These are phyloP conservation scores for Litoditis marina DNA, from an alignment of 2,888 invertebrate species.

Conservation along the genomic window DNA sequence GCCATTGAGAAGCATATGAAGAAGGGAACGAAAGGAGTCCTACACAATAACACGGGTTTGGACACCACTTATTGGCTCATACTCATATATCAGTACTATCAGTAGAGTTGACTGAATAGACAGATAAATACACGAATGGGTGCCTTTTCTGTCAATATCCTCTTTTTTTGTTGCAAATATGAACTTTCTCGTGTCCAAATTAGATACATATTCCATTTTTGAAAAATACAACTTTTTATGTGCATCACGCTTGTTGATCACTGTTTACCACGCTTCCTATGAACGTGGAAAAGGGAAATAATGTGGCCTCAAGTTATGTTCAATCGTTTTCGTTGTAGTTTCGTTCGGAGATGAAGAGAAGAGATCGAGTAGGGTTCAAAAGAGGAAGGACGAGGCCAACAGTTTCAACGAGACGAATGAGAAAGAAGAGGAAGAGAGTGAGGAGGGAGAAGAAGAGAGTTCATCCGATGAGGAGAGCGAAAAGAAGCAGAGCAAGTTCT, in stretches of 20 bases:
- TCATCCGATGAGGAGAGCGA: conserved; percentile 10
- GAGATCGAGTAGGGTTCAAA: conserved; percentile 29
- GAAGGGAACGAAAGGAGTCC: conserved; percentile 31
- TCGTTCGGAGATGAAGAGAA: conserved; percentile 38
- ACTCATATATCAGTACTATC: no score
- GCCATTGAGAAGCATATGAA: conserved; percentile 52
- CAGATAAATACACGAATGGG: conserved; percentile 16
- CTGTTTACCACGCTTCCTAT: no score
- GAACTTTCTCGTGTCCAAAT: no score
- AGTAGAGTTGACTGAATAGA: no score
- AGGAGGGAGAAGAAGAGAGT: conserved; percentile 17
- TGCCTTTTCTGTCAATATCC: no score
- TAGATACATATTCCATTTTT: no score
- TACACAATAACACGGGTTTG: conserved; percentile 34
- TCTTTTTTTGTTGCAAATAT: no score
- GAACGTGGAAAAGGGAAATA: no score
- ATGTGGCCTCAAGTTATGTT: not conserved
- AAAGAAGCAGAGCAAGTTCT: conserved; percentile 23
- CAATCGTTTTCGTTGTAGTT: conserved; percentile 19
- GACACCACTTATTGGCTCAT: no score
- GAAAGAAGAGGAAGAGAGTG: conserved; percentile 12
- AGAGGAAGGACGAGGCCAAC: conserved; percentile 62
- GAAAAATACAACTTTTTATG: no score
- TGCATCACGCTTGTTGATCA: no score
- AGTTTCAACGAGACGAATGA: conserved; percentile 22